These are phyloP conservation scores for Clusia tigrina DNA, from an alignment of 2,888 invertebrate genomes.

Conservation along the genomic window DNA sequence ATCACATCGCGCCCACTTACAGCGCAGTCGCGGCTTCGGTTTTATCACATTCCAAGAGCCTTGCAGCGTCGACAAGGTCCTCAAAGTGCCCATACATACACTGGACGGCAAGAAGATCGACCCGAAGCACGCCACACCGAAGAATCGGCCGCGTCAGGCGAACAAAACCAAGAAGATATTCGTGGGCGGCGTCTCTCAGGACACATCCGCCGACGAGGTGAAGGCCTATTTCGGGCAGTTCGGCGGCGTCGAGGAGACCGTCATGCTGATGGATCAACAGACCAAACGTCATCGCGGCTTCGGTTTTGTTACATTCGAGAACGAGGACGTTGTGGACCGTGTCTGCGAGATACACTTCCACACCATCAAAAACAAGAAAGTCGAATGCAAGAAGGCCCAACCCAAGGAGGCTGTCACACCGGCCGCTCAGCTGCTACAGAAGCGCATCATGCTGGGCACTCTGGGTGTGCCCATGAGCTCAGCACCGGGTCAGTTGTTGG, in stretches of 20 bases:
- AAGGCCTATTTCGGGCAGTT: constrained; percentile 90
- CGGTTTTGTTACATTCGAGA: constrained; percentile 91
- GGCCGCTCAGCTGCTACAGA: constrained; percentile 73
- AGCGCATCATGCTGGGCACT: constrained; percentile 76
- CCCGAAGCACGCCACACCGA: constrained; percentile 92
- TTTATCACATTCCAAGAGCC: constrained; percentile 94
- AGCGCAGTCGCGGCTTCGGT: constrained; percentile 92
- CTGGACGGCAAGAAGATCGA: constrained; percentile 94
- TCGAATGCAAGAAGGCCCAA: constrained; percentile 91
- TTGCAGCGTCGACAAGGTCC: constrained; percentile 87
- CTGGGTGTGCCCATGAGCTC: constrained; percentile 72
- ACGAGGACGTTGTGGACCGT: constrained; percentile 88
- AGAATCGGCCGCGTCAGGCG: constrained; percentile 84
- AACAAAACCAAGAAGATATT: constrained; percentile 93
- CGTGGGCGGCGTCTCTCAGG: constrained; percentile 91
- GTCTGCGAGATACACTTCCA: constrained; percentile 95
- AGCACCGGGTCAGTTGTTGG: constrained; percentile 67
- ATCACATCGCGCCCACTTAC: constrained; percentile 47
- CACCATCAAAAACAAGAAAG: constrained; percentile 90
- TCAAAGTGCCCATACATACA: constrained; percentile 89
- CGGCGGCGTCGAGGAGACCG: constrained; percentile 89
- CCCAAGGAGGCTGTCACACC: constrained; percentile 87
- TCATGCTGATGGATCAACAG: constrained; percentile 94
- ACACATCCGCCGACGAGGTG: constrained; percentile 90
- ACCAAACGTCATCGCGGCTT: constrained; percentile 91